phyloP scores from a whole-genome alignment of 1,140 invertebrate species.

The Frieseomelitta varia region DNA sequence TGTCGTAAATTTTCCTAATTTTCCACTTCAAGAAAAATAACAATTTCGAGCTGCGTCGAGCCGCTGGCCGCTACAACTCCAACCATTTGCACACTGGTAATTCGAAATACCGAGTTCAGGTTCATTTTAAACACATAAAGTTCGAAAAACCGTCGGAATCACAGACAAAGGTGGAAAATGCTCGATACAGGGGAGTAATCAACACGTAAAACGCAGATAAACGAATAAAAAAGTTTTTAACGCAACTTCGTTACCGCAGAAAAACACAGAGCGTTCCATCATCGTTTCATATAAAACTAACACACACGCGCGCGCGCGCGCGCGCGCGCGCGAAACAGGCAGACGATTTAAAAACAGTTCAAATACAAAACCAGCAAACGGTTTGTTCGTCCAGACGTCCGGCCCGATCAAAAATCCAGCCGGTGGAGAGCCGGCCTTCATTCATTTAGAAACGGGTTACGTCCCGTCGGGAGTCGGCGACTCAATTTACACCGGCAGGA shows the following conservation, averaged over 20 bases:
- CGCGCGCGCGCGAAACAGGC: not conserved
- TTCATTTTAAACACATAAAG: not conserved
- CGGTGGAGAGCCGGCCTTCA: not conserved
- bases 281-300: not conserved
- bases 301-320: not conserved
- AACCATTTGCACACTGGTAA: not conserved
- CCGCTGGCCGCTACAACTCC: too few species aligned
- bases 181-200: not conserved
- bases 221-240: conserved; percentile 8
- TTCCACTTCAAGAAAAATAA: too few species aligned
- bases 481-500: conserved; percentile 38
- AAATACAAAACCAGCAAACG: not conserved
- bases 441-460: conserved; percentile 27
- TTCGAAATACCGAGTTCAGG: not conserved
- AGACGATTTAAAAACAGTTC: conserved; percentile 4
- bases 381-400: not conserved
- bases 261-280: not conserved
- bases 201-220: not conserved
- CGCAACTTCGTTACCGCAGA: not conserved
- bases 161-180: not conserved
- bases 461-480: not conserved
- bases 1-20: too few species aligned
- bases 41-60: not conserved
- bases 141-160: not conserved
- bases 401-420: not conserved